Evolutionary conservation across 2,797 vertebrate species (phyloP).

Genomic region (Lacerta viridis): DNA sequence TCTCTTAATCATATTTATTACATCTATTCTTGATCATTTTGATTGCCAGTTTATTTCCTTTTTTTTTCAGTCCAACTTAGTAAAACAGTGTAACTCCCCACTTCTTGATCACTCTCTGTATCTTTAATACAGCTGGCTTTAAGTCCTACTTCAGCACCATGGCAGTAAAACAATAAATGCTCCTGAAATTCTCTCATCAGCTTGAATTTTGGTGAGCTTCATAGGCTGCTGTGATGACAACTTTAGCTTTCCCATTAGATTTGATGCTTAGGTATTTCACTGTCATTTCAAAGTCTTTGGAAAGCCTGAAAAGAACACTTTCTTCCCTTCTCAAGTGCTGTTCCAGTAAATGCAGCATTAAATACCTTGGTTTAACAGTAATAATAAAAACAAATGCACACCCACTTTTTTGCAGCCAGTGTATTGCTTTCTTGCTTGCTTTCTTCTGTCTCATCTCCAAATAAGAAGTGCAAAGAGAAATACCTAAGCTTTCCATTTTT

Average conservation of each 20-base stretch:
- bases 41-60: background rate
- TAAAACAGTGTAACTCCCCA: background rate
- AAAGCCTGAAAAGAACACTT: constrained; percentile 46
- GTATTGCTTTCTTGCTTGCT: background rate
- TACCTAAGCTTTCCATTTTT: background rate
- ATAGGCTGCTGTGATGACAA: constrained; percentile 19
- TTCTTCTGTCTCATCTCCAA: background rate
- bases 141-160: background rate
- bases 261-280: constrained; percentile 46
- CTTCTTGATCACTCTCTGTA: background rate
- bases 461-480: background rate
- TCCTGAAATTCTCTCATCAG: constrained; percentile 40
- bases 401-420: background rate
- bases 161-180: constrained; percentile 27
- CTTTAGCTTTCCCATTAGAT: constrained; percentile 48
- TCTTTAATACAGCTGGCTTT: background rate
- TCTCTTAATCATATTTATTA: background rate
- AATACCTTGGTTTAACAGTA: background rate
- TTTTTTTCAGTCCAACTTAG: background rate
- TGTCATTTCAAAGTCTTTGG: constrained; percentile 27
- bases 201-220: constrained; percentile 41
- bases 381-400: background rate
- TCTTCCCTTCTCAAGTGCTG: constrained; percentile 46
- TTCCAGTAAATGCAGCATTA: constrained; percentile 44
- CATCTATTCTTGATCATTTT: background rate